phyloP scores from a whole-genome alignment of 2,113 vertebrate genomes.

The Semnopithecus entellus region DNA sequence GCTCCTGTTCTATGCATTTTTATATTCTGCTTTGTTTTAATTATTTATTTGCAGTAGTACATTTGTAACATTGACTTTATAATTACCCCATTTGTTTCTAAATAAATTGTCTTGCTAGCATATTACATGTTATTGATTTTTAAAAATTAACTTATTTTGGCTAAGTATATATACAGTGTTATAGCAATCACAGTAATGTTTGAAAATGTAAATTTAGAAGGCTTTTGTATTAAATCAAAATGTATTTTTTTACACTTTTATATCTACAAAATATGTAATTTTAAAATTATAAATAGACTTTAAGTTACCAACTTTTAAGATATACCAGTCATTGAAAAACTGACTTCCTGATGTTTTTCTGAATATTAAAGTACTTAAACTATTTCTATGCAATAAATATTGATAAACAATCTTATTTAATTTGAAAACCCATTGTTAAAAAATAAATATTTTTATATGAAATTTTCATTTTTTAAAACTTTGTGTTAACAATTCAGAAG shows the following conservation, averaged over 20 bases:
- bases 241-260: slow-evolving; percentile 84
- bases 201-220: slow-evolving; percentile 83
- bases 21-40: slow-evolving; percentile 63
- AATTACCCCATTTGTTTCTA: slow-evolving; percentile 67
- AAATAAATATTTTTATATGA: slow-evolving; percentile 71
- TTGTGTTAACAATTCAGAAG: slow-evolving; percentile 50
- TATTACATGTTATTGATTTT: slow-evolving; percentile 74
- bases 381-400: slow-evolving; percentile 49
- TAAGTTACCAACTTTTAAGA: slow-evolving; percentile 71
- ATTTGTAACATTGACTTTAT: slow-evolving; percentile 63
- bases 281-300: slow-evolving; percentile 83
- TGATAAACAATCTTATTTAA: slow-evolving; percentile 57
- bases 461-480: slow-evolving; percentile 52
- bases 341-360: slow-evolving; percentile 52
- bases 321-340: slow-evolving; percentile 57
- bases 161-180: slow-evolving; percentile 67
- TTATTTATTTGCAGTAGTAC: slow-evolving; percentile 82
- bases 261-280: slow-evolving; percentile 81
- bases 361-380: slow-evolving; percentile 51
- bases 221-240: slow-evolving; percentile 79
- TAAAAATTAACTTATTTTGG: slow-evolving; percentile 83
- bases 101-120: slow-evolving; percentile 77
- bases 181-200: slow-evolving; percentile 74
- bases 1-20: slow-evolving; percentile 57
- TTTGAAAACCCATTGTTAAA: slow-evolving; percentile 61